Evolutionary conservation across 1,140 invertebrate genomes (phyloP), one percentile per base, ranked within the genome.

Genomic region (Papilio polytes): DNA sequence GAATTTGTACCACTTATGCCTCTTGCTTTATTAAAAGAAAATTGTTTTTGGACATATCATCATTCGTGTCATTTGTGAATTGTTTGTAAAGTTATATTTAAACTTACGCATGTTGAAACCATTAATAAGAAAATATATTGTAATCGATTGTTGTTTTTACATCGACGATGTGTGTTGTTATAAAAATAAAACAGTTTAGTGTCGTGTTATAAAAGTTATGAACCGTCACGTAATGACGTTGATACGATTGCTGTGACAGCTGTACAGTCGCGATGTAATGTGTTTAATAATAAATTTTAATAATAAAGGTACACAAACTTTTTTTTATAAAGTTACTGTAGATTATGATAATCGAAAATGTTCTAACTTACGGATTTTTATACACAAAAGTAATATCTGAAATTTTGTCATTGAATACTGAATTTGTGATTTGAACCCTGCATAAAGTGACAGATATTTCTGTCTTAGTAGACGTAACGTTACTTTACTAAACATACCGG

Each of bases 201-300:
- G 81, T 80, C 77, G 31, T 18, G 66, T 82, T 81, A 74, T 88
- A 88, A 89, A 89, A 86, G 87, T 86, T 87, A 87, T 89, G 84
- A 85, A 80, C 80, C 84, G 83, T 85, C 82, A 77, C 74, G 84
- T 85, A 84, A 84, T 84, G 74, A 80, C 81, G 80, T 81, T 87
- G 83, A 85, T 85, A 88, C 82, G 85, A 87, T 84, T 88, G 78
- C 81, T 83, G 80, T 85, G 85, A 88, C 82, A 84, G 84, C 74
- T 73, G 86, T 89, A 89, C 85, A 86, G 48, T 86, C 88, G 83
- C 44, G 72, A 10, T 48, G 79, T 81, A 59, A 84, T 80, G 31
- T 13, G n/a, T 53, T 78, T 78, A 53, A 18, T 20, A 56, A n/a
- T 15, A 22, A 22, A 22, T 12, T 9, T 63, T 12, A 63, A 2